Evolutionary conservation across 2,113 vertebrate genomes (phyloP).

Genomic region (Anguilla rostrata): DNA sequence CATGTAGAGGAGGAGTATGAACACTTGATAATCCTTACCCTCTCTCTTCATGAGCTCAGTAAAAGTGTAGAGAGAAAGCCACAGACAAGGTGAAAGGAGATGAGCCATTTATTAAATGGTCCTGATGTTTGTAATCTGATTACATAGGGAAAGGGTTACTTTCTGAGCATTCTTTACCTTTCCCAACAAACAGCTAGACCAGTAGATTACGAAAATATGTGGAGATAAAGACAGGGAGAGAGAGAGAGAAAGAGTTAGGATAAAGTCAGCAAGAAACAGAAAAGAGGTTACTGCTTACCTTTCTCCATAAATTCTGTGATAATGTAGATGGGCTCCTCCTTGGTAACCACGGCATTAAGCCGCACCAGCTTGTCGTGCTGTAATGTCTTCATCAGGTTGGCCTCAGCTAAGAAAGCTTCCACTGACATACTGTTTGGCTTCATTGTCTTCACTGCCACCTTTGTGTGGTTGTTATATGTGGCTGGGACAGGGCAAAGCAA

Average conservation of each 20-base stretch:
- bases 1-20: too few relatives aligned
- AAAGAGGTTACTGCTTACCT: conserved; percentile 65
- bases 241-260: neutral
- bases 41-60: too few relatives aligned
- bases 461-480: conserved; percentile 92
- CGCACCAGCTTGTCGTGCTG: conserved; percentile 93
- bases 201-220: neutral
- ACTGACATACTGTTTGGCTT: conserved; percentile 92
- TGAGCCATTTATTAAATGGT: neutral
- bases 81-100: too few relatives aligned
- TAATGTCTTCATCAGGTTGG: conserved; percentile 91
- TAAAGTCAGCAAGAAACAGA: neutral
- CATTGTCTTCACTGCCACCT: conserved; percentile 97
- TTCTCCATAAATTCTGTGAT: conserved; percentile 97
- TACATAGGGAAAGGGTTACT: neutral
- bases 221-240: neutral
- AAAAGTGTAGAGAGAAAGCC: too few relatives aligned
- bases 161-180: neutral
- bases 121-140: neutral
- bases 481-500: conserved; percentile 56
- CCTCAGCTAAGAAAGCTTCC: conserved; percentile 89
- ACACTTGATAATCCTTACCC: too few relatives aligned
- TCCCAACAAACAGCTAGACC: neutral
- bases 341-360: conserved; percentile 87
- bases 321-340: conserved; percentile 91